Conservation (phyloP, 2,113 vertebrate genomes). For the Pontoporia blainvillei region DNA sequence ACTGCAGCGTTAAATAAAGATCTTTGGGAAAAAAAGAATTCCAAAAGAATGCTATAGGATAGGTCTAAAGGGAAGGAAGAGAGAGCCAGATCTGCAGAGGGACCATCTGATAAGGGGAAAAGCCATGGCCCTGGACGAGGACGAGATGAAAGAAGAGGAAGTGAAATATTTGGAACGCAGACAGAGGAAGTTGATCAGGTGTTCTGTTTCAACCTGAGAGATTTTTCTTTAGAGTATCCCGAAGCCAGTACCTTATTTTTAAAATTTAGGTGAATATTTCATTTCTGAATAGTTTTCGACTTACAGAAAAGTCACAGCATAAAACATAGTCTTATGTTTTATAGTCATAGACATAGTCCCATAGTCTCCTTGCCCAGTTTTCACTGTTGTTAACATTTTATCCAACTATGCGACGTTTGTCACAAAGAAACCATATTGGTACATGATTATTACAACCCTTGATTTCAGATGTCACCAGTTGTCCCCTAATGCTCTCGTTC, state of each 20-base stretch:
- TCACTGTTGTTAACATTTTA: background rate
- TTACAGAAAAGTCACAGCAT: background rate
- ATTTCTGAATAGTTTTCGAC: background rate
- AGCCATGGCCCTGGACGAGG: background rate
- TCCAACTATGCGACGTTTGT: background rate
- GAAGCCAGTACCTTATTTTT: background rate
- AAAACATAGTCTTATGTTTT: no score
- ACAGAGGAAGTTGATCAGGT: background rate
- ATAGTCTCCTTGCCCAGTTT: background rate
- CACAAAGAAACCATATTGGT: background rate
- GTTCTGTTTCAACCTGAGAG: background rate
- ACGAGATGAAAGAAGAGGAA: background rate
- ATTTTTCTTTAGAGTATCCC: background rate
- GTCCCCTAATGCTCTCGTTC: background rate
- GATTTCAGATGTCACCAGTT: background rate
- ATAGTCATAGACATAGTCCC: no score
- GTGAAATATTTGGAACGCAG: background rate
- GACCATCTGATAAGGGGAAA: background rate
- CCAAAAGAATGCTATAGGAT: background rate
- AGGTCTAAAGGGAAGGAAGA: background rate
- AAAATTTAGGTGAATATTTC: background rate
- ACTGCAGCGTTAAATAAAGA: conserved; percentile 3
- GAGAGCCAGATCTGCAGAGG: background rate
- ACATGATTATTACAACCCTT: background rate
- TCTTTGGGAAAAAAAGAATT: background rate